Conservation (phyloP, 2,797 vertebrate genomes). For the Melanotaenia maccullochi region DNA sequence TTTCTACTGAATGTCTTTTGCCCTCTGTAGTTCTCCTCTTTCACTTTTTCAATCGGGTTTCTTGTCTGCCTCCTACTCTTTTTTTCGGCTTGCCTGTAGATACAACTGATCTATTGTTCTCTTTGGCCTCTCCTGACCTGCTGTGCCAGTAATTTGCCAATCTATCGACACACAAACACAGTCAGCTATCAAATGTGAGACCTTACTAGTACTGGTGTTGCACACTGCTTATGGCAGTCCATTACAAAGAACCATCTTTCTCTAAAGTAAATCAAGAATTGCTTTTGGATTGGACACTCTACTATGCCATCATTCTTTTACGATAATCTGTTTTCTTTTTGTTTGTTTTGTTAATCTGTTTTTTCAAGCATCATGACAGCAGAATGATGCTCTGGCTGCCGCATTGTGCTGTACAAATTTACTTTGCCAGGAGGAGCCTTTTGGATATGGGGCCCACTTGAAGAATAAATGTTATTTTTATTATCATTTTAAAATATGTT, state of each 20-base stretch:
- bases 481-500: too few species aligned
- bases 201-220: background rate
- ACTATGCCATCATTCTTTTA: background rate
- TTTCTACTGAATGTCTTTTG: constrained; percentile 21
- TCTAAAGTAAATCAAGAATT: background rate
- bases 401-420: too few species aligned
- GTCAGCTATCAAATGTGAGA: constrained; percentile 3
- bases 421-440: too few species aligned
- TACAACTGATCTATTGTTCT: constrained; percentile 44
- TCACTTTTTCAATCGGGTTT: constrained; percentile 37
- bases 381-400: too few species aligned
- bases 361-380: too few species aligned
- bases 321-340: background rate
- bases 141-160: background rate
- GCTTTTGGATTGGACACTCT: background rate
- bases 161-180: constrained; percentile 1
- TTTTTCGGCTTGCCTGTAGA: constrained; percentile 45
- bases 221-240: background rate
- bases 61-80: constrained; percentile 39
- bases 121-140: constrained; percentile 21
- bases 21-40: constrained; percentile 23
- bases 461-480: too few species aligned
- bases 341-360: too few species aligned
- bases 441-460: too few species aligned
- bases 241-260: background rate